phyloP scores from a whole-genome alignment of 1,140 invertebrate species.

The Carposina sasakii region DNA sequence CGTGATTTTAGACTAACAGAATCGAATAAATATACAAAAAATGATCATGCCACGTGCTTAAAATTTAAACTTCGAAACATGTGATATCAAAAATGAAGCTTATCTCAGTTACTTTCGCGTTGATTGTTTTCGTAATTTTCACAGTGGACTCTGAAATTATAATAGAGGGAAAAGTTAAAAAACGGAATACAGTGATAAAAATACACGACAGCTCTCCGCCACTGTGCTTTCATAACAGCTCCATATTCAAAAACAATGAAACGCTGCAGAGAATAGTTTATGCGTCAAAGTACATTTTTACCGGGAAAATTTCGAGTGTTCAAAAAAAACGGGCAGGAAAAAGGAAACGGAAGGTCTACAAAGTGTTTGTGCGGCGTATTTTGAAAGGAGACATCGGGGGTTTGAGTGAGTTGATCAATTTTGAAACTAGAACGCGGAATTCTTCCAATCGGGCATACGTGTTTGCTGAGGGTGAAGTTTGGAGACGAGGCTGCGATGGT shows the following conservation, averaged over 20 bases:
- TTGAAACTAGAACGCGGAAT: constrained; percentile 46
- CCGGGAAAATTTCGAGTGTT: constrained; percentile 60
- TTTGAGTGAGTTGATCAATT: constrained; percentile 59
- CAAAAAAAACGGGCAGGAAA: constrained; percentile 40
- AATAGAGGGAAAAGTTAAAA: constrained; percentile 57
- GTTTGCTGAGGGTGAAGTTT: constrained; percentile 41
- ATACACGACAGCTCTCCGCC: constrained; percentile 43
- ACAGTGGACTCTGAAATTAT: constrained; percentile 37
- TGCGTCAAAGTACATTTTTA: constrained; percentile 61
- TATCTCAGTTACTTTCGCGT: constrained; percentile 19
- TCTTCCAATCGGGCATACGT: constrained; percentile 47
- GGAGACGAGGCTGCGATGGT: constrained; percentile 23
- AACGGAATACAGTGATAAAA: constrained; percentile 59
- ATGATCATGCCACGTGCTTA: too few relatives aligned
- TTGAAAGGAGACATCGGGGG: constrained; percentile 56
- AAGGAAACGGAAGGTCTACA: constrained; percentile 41
- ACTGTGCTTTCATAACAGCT: constrained; percentile 47
- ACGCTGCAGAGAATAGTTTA: constrained; percentile 49
- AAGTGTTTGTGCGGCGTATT: constrained; percentile 56
- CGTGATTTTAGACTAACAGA: too few relatives aligned
- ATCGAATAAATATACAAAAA: too few relatives aligned
- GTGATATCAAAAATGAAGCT: constrained; percentile 37
- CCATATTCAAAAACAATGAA: constrained; percentile 56
- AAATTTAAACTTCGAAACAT: too few relatives aligned
- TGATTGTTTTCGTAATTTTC: constrained; percentile 20